phyloP scores from a whole-genome alignment of 2,113 vertebrate species.

The Etheostoma cragini region DNA sequence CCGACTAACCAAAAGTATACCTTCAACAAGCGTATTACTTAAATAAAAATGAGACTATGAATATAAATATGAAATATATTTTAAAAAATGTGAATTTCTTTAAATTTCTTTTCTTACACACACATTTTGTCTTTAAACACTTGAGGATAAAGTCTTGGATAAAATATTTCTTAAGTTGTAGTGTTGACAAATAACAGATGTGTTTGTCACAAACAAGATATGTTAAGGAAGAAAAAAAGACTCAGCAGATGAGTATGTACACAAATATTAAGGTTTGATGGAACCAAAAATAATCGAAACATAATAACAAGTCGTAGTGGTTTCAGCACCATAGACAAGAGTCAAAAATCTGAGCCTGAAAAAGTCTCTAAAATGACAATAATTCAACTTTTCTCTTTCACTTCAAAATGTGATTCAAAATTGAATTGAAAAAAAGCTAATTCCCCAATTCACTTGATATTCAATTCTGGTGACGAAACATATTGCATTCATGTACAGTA shows the following conservation, averaged over 20 bases:
- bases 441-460: not conserved
- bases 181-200: not conserved
- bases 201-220: not conserved
- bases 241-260: not conserved
- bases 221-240: not conserved
- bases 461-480: not conserved
- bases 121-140: too few relatives aligned
- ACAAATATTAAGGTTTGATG: not conserved
- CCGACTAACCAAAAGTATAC: too few relatives aligned
- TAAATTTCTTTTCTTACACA: not conserved
- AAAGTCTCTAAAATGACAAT: not conserved
- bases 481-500: too few relatives aligned
- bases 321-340: not conserved
- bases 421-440: not conserved
- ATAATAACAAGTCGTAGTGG: not conserved
- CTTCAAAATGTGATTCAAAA: too few relatives aligned
- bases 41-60: too few relatives aligned
- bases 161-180: not conserved
- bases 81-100: not conserved
- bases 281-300: not conserved
- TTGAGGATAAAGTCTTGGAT: not conserved
- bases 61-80: too few relatives aligned
- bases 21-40: too few relatives aligned
- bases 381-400: not conserved
- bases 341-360: not conserved